Conservation (phyloP, 1,140 invertebrate species). For the Pachypsylla venusta region DNA sequence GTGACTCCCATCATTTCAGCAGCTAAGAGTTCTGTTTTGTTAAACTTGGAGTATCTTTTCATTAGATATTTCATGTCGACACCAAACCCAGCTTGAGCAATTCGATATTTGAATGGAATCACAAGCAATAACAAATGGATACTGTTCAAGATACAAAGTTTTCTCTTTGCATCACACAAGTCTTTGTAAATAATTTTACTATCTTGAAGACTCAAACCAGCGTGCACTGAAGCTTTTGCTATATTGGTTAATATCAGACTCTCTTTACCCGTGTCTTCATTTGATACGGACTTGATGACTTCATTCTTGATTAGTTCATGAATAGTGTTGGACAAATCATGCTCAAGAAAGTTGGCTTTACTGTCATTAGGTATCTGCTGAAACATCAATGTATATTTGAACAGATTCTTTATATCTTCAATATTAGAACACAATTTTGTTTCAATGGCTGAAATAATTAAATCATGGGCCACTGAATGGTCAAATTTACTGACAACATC, state of each 20-base stretch:
- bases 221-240: constrained; percentile 70
- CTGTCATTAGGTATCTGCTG: constrained; percentile 6
- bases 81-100: neutral
- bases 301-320: neutral
- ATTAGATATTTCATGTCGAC: neutral
- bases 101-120: neutral
- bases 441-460: neutral
- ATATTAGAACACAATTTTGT: constrained; percentile 1
- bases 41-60: neutral
- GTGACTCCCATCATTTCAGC: neutral
- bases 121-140: neutral
- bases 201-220: constrained; percentile 30
- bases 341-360: constrained; percentile 1
- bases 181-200: neutral
- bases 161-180: neutral
- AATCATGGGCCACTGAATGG: neutral
- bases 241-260: constrained; percentile 37
- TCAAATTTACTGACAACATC: neutral
- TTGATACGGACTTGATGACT: no score
- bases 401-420: neutral
- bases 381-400: neutral
- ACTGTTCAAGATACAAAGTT: neutral
- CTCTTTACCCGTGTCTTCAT: neutral
- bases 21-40: neutral
- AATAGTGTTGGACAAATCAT: neutral